Conservation (phyloP, 2,888 invertebrate species). For the Phytoseiulus persimilis region DNA sequence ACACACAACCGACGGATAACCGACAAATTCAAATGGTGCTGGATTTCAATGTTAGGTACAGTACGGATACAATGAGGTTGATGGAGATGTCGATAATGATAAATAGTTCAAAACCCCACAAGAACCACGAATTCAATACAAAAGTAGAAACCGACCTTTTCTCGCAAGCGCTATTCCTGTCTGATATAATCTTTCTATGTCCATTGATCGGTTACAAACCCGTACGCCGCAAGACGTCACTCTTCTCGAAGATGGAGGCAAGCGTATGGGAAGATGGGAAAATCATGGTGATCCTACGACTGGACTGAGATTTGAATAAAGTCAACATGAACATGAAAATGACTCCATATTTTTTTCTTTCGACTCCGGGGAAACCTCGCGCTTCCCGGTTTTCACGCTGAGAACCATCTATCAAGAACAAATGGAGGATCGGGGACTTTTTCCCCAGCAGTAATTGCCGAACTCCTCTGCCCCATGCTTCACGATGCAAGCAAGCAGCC, state of each 20-base stretch:
- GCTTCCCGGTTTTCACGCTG: too few relatives aligned
- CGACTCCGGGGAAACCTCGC: too few relatives aligned
- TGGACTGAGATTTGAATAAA: neutral
- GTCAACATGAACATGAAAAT: neutral
- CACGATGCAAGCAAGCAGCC: too few relatives aligned
- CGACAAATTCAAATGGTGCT: slow-evolving; percentile 39
- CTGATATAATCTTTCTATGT: neutral
- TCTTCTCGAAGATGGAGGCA: neutral
- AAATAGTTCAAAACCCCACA: slow-evolving; percentile 5
- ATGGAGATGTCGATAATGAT: neutral
- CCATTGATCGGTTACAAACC: neutral
- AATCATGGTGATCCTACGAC: neutral
- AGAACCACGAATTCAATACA: neutral
- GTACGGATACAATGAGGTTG: neutral
- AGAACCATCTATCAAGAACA: too few relatives aligned
- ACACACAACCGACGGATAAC: slow-evolving; percentile 19
- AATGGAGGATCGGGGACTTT: too few relatives aligned
- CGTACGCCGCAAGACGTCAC: neutral
- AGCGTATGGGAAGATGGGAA: neutral
- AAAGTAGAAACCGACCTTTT: neutral
- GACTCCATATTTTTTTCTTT: neutral
- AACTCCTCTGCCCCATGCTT: too few relatives aligned
- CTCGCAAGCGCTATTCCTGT: neutral
- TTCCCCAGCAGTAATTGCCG: too few relatives aligned
- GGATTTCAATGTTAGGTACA: slow-evolving; percentile 16